Evolutionary conservation across 2,888 invertebrate genomes (phyloP), one percentile per base, ranked within the genome.

Genomic region (Atrina japonica): DNA sequence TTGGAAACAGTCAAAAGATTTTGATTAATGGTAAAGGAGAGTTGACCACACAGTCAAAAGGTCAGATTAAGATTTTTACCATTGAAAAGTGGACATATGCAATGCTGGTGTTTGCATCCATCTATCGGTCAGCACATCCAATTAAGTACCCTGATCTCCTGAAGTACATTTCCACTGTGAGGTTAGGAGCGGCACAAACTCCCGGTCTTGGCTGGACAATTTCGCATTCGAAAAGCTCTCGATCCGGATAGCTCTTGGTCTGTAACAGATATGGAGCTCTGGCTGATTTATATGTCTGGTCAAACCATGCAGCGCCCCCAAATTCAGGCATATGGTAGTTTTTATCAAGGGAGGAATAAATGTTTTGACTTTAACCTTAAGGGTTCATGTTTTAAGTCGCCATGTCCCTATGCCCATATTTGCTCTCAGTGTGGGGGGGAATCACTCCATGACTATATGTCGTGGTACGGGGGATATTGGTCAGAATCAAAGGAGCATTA

Each of bases 61-160:
- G 7, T 18, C 7, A 55, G 14, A 6, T 14, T 14, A 29, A 55
- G 21, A 60, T 45, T n/a, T 47, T 23, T 9, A 11, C 45, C 21
- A 56, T 66, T 47, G 23, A 25, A 2, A 66, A 16, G 21, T 75
- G 74, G 70, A 53, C 70, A 2, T 65, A 70, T 64, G 74, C 70
- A 6, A 66, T 75, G 40, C 50, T 71, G 21, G 50, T 71, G 5
- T 71, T 45, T 47, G 45, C 55, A 11, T 52, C 58, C 35, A 68
- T 70, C n/a, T 74, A 64, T 43, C 30, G 52, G 1, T 50, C 18
- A 21, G 56, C 56, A 14, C 66, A 73, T 29, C 73, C 63, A 21
- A 53, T 30, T 35, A 35, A 50, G 16, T 18, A 41, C 1, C 63
- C 64, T 18, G 70, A 64, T n/a, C 23, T 75, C 5, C 50, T 75